Base-by-base conservation (phyloP, 1,140 invertebrate species). In the Drosophila jambulina region DNA sequence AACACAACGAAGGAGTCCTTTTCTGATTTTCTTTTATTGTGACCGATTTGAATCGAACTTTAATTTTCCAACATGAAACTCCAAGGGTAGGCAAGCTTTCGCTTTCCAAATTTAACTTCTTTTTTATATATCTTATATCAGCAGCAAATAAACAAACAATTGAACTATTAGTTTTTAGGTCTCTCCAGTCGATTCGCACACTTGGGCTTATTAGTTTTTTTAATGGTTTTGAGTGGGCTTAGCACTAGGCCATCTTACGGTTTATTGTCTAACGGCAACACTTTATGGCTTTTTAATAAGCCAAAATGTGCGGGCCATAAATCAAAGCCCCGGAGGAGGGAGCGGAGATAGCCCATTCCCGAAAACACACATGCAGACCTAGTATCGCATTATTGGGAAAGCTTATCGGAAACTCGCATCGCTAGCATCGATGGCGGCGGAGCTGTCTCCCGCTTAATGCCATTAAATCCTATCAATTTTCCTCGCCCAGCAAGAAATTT, bases 381-480 rank as follows among this genome's bases (percentile, higher is more conserved):
- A 56, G 65, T 62, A 78, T 82, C 75, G 75, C 71, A 83, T 83
- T 83, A 77, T 56, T 78, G 69, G 27, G 12, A 48, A 42, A 75
- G 68, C 83, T 80, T 87, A 88, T 88, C 84, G 64, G 46, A 10
- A 79, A 68, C 82, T 59, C 54, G 17, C 74, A 81, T 80, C 58
- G 58, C 45, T 62, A 45, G 61, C 64, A 78, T 58, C 58, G 71
- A 43, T 72, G 25, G 38, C 57, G 34, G 36, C 51, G 34, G 25
- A 29, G 40, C 49, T 80, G 48, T 63, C 62, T 60, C 80, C 57
- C 63, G 65, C 74, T 67, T 74, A 88, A 84, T 90, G 81, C 87
- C 85, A 84, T 88, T 90, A 84, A 88, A 88, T 88, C 84, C 85
- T 84, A 88, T 88, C 85, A 88, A 88, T 88, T 88, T 88, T 78